Evolutionary conservation across 2,113 vertebrate genomes (phyloP), one percentile per base, ranked within the genome.

Genomic region (Hippolais icterina): DNA sequence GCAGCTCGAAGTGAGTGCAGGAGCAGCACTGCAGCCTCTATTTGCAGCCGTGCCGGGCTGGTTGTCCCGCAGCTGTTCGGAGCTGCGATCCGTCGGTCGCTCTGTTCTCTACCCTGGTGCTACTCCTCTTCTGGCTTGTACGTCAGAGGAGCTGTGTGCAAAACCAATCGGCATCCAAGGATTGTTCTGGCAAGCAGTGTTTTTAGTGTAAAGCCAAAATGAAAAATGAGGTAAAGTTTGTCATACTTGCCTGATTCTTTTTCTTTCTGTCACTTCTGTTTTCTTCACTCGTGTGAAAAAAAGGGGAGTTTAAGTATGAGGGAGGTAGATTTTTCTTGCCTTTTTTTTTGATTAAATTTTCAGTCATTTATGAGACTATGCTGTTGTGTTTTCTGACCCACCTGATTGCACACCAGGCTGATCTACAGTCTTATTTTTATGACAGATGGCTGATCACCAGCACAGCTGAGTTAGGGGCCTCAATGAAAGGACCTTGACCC

Each of bases 401-500:
- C 69, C 61, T 93, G 60, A 61, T 87, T 60, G 47, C 60, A 54
- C 50, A n/a, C 50, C 87, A 56, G 0, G 6, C 69, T 91, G 68
- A 57, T 83, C 63, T 74, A 29, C 22, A 60, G 50, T 52, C 46
- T 72, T 4, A 1, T 81, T 94, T 91, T 83, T 5, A 3, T 75
- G 61, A 70, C 35, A 90, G 83, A 74, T 90, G 90, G 71, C 59
- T 86, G 91, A 90, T 89, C 91, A 69, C 50, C 46, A 50, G 64
- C 84, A 66, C 50, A 70, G 44, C 60, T 6, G 70, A 93, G 71
- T 47, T 79, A 72, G 42, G 54, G 39, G 49, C 74, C 54, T 95
- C 91, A 83, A 83, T 81, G 75, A 54, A 86, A 85, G 63, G 71
- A 69, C 92, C 93, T 94, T 96, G 95, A 93, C 86, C 66, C 41